A percentile compares a stretch with the other conserved stretches of the same genome.
Evolutionary conservation across 2,888 invertebrate genomes (phyloP).

Genomic region (Prionchulus punctatus): DNA sequence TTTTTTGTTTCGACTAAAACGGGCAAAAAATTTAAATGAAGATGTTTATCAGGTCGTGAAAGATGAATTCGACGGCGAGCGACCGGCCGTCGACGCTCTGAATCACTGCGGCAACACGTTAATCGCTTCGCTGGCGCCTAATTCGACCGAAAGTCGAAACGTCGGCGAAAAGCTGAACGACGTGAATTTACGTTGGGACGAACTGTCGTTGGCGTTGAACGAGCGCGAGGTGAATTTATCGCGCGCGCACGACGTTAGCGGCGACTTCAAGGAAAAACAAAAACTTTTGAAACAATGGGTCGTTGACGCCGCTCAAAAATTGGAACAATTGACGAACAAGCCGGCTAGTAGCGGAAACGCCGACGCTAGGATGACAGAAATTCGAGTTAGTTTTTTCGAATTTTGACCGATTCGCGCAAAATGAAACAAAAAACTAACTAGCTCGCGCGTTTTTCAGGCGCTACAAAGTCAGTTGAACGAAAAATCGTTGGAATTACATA

Average conservation of each 20-base stretch:
- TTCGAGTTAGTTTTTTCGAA: too few species aligned
- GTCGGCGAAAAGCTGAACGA: slow-evolving; percentile 51
- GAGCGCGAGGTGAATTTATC: slow-evolving; percentile 73
- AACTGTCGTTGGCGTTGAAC: slow-evolving; percentile 63
- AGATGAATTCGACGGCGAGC: slow-evolving; percentile 82
- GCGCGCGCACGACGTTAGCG: slow-evolving; percentile 75
- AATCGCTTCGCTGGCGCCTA: slow-evolving; percentile 40
- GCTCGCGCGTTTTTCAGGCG: not conserved
- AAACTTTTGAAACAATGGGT: slow-evolving; percentile 67
- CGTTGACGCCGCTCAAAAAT: slow-evolving; percentile 64
- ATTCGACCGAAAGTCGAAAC: not conserved
- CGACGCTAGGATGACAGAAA: too few species aligned
- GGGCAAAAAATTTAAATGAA: not conserved
- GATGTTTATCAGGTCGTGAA: slow-evolving; percentile 54
- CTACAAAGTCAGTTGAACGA: not conserved
- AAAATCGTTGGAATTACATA: not conserved
- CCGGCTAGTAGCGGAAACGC: not conserved
- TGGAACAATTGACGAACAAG: slow-evolving; percentile 62
- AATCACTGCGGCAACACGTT: slow-evolving; percentile 61
- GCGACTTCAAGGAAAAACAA: slow-evolving; percentile 76
- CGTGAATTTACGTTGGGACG: slow-evolving; percentile 58
- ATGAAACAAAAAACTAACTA: too few species aligned
- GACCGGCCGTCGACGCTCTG: slow-evolving; percentile 69
- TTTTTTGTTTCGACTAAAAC: slow-evolving; percentile 17
- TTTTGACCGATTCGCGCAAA: too few species aligned